Evolutionary conservation across 2,888 invertebrate species (phyloP).

Genomic region (Trachelus iudaicus): DNA sequence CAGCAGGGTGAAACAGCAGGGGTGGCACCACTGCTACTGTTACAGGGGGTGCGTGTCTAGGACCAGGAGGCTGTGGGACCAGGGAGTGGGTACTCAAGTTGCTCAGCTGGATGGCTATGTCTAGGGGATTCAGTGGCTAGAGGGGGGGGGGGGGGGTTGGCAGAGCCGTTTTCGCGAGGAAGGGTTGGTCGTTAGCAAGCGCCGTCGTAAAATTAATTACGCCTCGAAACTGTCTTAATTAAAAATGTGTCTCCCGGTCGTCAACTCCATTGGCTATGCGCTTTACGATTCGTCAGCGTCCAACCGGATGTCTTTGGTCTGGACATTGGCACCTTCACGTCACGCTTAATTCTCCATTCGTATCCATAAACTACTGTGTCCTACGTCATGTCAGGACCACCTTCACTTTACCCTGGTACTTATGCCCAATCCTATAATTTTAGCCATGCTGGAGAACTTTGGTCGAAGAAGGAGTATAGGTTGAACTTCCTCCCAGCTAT

Average conservation of each 20-base stretch:
- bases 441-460: no score
- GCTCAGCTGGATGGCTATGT: no score
- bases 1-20: neutral
- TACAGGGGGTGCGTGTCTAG: neutral
- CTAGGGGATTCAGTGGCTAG: neutral
- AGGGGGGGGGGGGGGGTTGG: neutral
- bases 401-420: no score
- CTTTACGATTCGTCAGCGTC: neutral
- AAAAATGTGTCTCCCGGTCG: slow-evolving; percentile 60
- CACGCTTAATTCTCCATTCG: neutral
- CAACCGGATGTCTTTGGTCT: neutral
- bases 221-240: slow-evolving; percentile 63
- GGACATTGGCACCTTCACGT: neutral
- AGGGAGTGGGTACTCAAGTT: slow-evolving; percentile 17
- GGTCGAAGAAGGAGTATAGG: no score
- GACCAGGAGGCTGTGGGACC: slow-evolving; percentile 16
- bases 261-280: slow-evolving; percentile 32
- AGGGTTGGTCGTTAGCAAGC: slow-evolving; percentile 46
- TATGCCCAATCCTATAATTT: no score
- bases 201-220: slow-evolving; percentile 62
- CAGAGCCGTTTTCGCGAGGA: neutral
- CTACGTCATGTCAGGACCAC: no score
- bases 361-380: no score
- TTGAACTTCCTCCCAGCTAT: no score
- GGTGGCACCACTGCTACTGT: neutral